Base-by-base conservation (phyloP, 2,113 vertebrate species). In the Cheirogaleus medius region DNA sequence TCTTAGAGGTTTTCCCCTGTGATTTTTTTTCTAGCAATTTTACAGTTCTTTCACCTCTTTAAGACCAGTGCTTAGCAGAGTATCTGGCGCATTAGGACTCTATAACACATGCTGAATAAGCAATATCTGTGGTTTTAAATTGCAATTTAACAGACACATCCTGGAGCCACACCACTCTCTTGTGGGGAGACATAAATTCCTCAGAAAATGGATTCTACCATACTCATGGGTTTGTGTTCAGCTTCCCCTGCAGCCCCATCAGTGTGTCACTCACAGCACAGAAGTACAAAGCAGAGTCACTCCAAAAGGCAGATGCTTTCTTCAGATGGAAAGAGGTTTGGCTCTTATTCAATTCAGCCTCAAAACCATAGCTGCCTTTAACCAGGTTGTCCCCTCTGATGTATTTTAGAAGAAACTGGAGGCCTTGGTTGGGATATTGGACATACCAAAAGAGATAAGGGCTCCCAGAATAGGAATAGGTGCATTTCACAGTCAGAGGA, bases 181-280 rank as follows among this genome's bases (percentile, higher is more conserved):
- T 18, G 69, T 84, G 63, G 54, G 85, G 12, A 10, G 27, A 58
- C 1, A 42, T 10, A 18, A 29, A 89, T 34, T 1, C 42, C n/a
- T 89, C 37, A 20, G 23, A 39, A 25, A 42, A n/a, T 21, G 20
- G 32, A 49, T 32, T 18, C 42, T 3, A 32, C 44, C 13, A 10
- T 9, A 7, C 54, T 73, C 32, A 1, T 11, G 20, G 11, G 12
- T 93, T 93, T 94, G 60, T 66, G 56, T 56, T 64, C 71, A 77
- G 77, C 49, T 74, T 14, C 17, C 39, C 52, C 60, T 29, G 37
- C 2, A 82, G 15, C 73, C 77, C 32, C 44, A 52, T 7, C 71
- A 89, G 90, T 93, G 92, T 91, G 94, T 93, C 92, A 8, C 13
- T 88, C 60, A 87, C 92, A 58, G 83, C 94, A 96, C 94, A 96